Base-by-base conservation (phyloP, 1,140 invertebrate species). In the Drosophila malerkotliana region DNA sequence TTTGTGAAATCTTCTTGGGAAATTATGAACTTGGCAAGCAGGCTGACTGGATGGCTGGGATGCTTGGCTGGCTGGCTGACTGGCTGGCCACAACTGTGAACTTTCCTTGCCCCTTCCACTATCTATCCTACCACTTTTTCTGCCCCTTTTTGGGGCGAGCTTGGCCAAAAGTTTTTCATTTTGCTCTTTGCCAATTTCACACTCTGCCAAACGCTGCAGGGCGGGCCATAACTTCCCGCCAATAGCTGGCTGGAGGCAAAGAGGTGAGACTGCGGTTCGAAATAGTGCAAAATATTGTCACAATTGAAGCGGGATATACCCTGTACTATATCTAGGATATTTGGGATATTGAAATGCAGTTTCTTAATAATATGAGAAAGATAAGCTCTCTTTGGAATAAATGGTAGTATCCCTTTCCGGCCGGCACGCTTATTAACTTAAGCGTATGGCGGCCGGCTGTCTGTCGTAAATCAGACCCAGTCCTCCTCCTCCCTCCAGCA, bases 181-280 rank as follows among this genome's bases (percentile, higher is more conserved):
- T 76, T 78, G 66, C 82, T 67, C 83, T 63, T 79, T 85, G 82
- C 83, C 83, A 85, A 85, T 85, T 85, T 85, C 82, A 85, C 82
- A 85, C 82, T 85, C 82, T 85, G 83, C 78, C 82, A 85, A 88
- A 82, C 79, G 82, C 81, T 82, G 78, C 82, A 75, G 81, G 81
- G 69, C 53, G 55, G 62, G 61, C 71, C 51, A 88, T 85, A 85
- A 88, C 52, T 85, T 75, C 51, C 37, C 21, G 49, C 73, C 81
- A 73, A 81, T 80, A 66, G 72, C 61, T 58, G 8, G 77, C 56
- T 51, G 44, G 61, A 61, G 52, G 34, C 55, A 24, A 54, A 66
- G 71, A 64, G 72, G 60, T 74, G 61, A 14, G 60, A 26, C 45
- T 12, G 48, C 32, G 45, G 60, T 66, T 71, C 59, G 71, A 74